Evolutionary conservation across 2,888 invertebrate species (phyloP), one percentile per base, ranked within the genome.

Genomic region (Lamproptera curius): DNA sequence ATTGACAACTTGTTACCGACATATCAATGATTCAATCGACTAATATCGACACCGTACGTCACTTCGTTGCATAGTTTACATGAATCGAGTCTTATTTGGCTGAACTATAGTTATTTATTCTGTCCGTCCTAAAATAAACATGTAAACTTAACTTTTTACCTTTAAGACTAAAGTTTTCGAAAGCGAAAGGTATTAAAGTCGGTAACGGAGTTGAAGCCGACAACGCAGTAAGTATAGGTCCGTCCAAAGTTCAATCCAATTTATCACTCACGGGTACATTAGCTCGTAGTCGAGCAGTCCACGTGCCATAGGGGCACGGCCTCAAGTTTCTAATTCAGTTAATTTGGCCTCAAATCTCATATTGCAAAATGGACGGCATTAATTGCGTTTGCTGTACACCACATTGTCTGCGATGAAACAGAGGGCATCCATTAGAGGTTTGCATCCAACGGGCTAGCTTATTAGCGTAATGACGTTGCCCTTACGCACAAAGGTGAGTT

Each of bases 261-360:
- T 47, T 16, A 23, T 31, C 17, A 35, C 43, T 39, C 40, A 20
- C 17, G 14, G 42, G 26, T 36, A 43, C 40, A 39, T 49, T 49
- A 28, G 43, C 35, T 23, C 17, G 43, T 46, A 34, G 41, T 54
- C 39, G 49, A 51, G 52, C 41, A n/a, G 40, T 55, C 43, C 34
- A 20, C 23, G 46, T 33, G 37, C 46, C 49, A 68, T 58, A 62
- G 65, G 62, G 61, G 64, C 67, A 64, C 34, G 57, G 58, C 63
- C 70, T 70, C 67, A 50, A 61, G 64, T 71, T 76, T 73, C 76
- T 83, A 85, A 85, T 85, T 87, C 79, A 85, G 71, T 86, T 82
- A 87, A 87, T 84, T 85, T 74, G 72, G 73, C 73, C 75, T 68
- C 76, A 84, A 85, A 86, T 85, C 86, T 85, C 82, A 84, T 86